Base-by-base conservation (phyloP, 2,113 vertebrate species). In the Varanus komodoensis region DNA sequence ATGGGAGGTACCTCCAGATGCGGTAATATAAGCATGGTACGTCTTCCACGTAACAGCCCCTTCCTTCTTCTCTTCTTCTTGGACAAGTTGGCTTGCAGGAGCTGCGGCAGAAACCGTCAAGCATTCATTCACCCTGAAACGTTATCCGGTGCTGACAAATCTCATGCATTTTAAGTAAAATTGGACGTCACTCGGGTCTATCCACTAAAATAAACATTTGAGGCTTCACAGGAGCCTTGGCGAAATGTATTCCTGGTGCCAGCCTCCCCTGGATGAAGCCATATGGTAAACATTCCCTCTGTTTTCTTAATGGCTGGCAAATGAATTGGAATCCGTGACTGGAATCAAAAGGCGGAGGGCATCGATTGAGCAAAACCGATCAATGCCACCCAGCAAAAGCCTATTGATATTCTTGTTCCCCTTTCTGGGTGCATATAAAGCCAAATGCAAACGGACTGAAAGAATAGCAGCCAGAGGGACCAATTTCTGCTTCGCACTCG, bases 11-110 rank as follows among this genome's bases (percentile, higher is more conserved):
- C 98, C 98, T 98, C 98, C 98, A 71, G 96, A 97, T 89, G 97
- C 97, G 88, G 96, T 93, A 91, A 97, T 97, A 92, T 98, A 98
- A 0, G 87, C 84, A 17, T 97, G 96, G 84, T 98, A 98, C 1
- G 97, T 96, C 92, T 92, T 97, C 96, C 96, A 97, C 77, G 96
- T 95, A 71, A 98, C 95, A 0, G 95, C 91, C 25, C 97, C 97
- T 92, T 97, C 96, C 38, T 2, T 23, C 34, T 96, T 92, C 2
- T 83, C 38, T 61, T 98, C 96, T 3, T 93, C 75, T 87, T 89
- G 92, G 86, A 97, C 92, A 61, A 98, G 97, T 93, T 98, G 97
- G n/a, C 97, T 92, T 54, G 44, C 89, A 23, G 88, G 74, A 85
- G 15, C 94, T 95, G 61, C 1, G 64, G 78, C 54, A 74, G 29